Conservation (phyloP, 2,113 vertebrate species). For the Ibidorhyncha struthersii region DNA sequence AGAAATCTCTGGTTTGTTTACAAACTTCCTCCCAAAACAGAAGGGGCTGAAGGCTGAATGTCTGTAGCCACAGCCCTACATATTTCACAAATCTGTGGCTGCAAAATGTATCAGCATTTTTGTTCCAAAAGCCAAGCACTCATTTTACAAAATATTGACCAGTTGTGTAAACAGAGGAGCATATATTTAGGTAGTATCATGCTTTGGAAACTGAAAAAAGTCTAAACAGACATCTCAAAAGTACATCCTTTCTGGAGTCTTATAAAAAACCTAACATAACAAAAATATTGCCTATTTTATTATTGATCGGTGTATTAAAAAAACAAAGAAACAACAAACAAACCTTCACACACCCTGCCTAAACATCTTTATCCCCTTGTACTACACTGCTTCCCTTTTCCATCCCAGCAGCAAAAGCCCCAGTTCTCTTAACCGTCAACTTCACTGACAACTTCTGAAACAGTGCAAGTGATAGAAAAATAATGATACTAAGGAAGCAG, state of each 20-base stretch:
- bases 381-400: not conserved
- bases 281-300: not conserved
- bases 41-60: not conserved
- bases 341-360: not conserved
- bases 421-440: not conserved
- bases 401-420: not conserved
- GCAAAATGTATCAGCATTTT: not conserved
- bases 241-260: not conserved
- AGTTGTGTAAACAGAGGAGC: not conserved
- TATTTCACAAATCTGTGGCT: conserved; percentile 13
- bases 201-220: not conserved
- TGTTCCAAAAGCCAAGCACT: conserved; percentile 4
- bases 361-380: not conserved
- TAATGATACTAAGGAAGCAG: not conserved
- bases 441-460: not conserved
- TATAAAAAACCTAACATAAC: not conserved
- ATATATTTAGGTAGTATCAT: not conserved
- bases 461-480: not conserved
- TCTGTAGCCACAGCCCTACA: not conserved
- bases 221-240: not conserved
- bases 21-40: not conserved
- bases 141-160: conserved; percentile 18
- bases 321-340: too few relatives aligned
- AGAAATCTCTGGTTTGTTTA: not conserved
- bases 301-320: not conserved